Conservation (phyloP, 2,797 vertebrate genomes). For the Pipistrellus pygmaeus region DNA sequence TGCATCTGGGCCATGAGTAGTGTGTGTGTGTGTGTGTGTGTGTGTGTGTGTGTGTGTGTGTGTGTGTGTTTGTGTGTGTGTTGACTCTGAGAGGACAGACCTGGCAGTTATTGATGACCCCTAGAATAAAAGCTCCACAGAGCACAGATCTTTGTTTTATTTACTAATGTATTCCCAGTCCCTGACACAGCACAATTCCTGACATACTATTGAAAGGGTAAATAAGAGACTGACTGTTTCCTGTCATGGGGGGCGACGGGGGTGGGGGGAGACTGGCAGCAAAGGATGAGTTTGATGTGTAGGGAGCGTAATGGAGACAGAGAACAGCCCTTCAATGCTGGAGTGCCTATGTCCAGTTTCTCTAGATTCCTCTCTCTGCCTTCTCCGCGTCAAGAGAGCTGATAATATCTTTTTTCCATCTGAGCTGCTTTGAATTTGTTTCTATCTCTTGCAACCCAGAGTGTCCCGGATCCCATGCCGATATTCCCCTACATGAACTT, state of each 20-base stretch:
- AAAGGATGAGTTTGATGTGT: background rate
- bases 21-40: too few relatives aligned
- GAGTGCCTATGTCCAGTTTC: background rate
- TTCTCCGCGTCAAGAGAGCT: background rate
- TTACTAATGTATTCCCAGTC: background rate
- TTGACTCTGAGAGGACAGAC: background rate
- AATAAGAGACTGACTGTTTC: background rate
- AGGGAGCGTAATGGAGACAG: background rate
- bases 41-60: background rate
- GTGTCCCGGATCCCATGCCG: background rate
- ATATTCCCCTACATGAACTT: background rate
- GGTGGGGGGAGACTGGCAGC: too few relatives aligned
- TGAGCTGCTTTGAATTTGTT: background rate
- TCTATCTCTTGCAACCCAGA: background rate
- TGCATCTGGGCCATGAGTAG: background rate
- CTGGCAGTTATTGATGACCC: background rate
- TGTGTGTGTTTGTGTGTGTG: background rate
- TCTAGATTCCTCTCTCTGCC: background rate
- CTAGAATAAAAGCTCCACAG: background rate
- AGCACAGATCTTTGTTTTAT: background rate
- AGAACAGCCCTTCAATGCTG: too few relatives aligned
- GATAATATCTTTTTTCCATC: background rate
- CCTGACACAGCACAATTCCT: background rate
- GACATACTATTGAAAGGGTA: background rate
- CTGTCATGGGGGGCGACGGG: background rate